Percentiles rank a stretch among this genome's conserved stretches.
phyloP scores from a whole-genome alignment of 2,888 invertebrate species.

The Habrosyne pyritoides region DNA sequence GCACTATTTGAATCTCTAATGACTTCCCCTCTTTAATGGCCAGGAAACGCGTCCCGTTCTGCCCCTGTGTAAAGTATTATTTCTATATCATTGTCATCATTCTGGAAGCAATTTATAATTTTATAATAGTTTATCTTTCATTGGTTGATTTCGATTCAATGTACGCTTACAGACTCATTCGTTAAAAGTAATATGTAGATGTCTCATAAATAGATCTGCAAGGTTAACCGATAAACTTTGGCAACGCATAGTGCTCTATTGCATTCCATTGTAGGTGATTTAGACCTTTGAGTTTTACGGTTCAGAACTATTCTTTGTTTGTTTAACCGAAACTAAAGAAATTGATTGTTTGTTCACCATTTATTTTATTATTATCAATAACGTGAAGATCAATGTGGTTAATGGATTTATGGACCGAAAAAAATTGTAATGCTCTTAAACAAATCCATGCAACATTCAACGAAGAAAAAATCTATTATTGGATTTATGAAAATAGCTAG shows the following conservation, averaged over 20 bases:
- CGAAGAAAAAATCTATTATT: no score
- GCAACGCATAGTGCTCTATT: not conserved
- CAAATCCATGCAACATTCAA: no score
- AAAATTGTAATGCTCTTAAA: no score
- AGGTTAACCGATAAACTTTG: constrained; percentile 9
- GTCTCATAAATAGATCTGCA: constrained; percentile 7
- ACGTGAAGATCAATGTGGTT: no score
- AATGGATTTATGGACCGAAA: no score
- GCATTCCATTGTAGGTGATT: not conserved
- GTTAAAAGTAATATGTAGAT: not conserved
- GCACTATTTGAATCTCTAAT: constrained; percentile 67
- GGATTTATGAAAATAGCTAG: no score
- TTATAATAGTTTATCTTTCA: not conserved
- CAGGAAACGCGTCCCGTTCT: constrained; percentile 65
- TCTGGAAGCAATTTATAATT: constrained; percentile 5
- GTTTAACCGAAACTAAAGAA: not conserved
- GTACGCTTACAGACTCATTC: not conserved
- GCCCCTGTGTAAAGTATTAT: constrained; percentile 30
- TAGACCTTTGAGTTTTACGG: not conserved
- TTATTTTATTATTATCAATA: no score
- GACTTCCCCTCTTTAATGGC: constrained; percentile 67
- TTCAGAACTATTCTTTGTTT: not conserved
- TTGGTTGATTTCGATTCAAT: not conserved
- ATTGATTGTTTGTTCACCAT: no score
- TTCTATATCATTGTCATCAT: constrained; percentile 18